Percentiles rank a stretch among this genome's conserved stretches.
phyloP scores from a whole-genome alignment of 2,113 vertebrate genomes.

The Macrotis lagotis region DNA sequence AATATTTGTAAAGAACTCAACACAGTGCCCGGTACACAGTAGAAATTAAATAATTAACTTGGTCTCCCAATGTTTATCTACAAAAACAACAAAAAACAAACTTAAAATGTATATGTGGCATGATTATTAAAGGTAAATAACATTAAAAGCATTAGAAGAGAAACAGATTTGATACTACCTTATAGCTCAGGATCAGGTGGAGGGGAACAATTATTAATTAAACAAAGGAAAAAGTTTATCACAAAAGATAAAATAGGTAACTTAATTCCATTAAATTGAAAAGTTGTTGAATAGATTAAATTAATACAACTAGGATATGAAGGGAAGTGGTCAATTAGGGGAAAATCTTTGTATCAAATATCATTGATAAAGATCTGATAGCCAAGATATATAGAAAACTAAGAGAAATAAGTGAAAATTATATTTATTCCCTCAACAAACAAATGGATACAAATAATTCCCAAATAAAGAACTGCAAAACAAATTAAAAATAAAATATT shows the following conservation, averaged over 20 bases:
- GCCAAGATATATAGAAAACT: background rate
- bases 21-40: background rate
- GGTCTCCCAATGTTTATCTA: background rate
- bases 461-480: background rate
- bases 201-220: background rate
- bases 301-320: background rate
- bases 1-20: background rate
- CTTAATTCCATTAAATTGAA: background rate
- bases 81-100: background rate
- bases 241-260: background rate
- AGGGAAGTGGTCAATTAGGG: background rate
- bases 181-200: background rate
- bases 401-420: background rate
- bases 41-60: background rate
- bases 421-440: background rate
- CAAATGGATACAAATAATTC: background rate
- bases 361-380: background rate
- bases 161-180: background rate
- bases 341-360: background rate
- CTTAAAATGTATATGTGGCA: background rate
- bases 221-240: background rate
- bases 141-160: background rate
- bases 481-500: background rate
- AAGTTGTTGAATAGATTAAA: background rate
- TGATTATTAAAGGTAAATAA: background rate